Conservation (phyloP, 1,140 invertebrate genomes). For the Pararge aegeria region DNA sequence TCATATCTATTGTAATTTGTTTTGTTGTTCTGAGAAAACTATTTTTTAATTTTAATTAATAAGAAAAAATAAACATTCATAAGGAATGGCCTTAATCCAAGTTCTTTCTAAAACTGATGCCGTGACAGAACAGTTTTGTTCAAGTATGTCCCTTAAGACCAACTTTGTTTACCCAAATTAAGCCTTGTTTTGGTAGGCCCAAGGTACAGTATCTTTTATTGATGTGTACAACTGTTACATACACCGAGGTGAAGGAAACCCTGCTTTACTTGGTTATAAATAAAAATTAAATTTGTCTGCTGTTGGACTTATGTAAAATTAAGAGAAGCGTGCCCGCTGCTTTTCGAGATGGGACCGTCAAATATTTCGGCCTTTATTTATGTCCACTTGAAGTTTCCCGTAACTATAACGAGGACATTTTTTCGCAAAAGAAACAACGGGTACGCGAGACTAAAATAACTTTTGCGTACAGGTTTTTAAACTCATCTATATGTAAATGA, state of each 20-base stretch:
- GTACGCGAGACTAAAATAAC: slow-evolving; percentile 23
- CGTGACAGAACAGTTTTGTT: slow-evolving; percentile 54
- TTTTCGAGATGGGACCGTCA: slow-evolving; percentile 63
- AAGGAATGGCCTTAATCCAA: slow-evolving; percentile 58
- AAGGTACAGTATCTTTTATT: slow-evolving; percentile 58
- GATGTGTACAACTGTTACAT: slow-evolving; percentile 37
- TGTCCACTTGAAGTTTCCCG: slow-evolving; percentile 72
- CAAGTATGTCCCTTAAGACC: slow-evolving; percentile 36
- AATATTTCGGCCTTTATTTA: slow-evolving; percentile 75
- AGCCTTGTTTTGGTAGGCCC: slow-evolving; percentile 33
- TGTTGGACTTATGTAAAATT: slow-evolving; percentile 49
- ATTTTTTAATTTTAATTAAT: not conserved
- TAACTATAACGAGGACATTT: slow-evolving; percentile 59
- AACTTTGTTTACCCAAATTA: slow-evolving; percentile 40
- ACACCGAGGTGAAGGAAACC: slow-evolving; percentile 24
- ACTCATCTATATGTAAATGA: slow-evolving; percentile 23
- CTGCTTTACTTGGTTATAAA: slow-evolving; percentile 4
- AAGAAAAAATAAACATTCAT: slow-evolving; percentile 30
- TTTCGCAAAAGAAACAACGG: slow-evolving; percentile 47
- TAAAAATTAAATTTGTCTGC: slow-evolving; percentile 33
- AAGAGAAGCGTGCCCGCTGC: slow-evolving; percentile 48
- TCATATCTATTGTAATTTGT: no score
- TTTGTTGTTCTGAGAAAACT: no score
- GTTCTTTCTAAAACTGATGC: slow-evolving; percentile 58
- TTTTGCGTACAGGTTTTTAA: slow-evolving; percentile 26